Conservation (phyloP, 2,113 vertebrate species). For the Columba livia region DNA sequence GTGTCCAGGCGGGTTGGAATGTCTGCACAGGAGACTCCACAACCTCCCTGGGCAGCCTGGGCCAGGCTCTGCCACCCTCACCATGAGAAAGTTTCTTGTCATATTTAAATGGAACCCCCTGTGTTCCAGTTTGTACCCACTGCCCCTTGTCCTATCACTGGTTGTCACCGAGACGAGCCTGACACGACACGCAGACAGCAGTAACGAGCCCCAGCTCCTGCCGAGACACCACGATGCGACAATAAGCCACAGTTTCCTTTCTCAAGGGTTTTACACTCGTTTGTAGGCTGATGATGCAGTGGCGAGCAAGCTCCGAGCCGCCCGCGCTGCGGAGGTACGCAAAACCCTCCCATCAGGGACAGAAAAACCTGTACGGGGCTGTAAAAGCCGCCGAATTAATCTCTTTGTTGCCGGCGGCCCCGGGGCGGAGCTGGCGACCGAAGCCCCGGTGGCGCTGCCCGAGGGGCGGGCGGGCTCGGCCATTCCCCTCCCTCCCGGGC, state of each 20-base stretch:
- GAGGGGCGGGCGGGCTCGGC: not conserved
- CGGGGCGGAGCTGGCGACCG: not conserved
- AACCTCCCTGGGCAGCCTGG: too few relatives aligned
- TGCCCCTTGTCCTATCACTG: too few relatives aligned
- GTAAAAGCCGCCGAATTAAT: accelerated
- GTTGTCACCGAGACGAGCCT: too few relatives aligned
- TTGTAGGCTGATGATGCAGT: too few relatives aligned
- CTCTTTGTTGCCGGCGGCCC: not conserved
- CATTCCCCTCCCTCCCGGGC: not conserved
- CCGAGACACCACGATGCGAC: not conserved
- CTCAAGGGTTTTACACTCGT: accelerated
- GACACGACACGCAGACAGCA: accelerated
- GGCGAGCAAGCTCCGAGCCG: not conserved
- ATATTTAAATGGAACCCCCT: too few relatives aligned
- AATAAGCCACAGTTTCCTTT: not conserved
- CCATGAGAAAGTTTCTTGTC: too few relatives aligned
- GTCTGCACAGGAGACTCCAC: too few relatives aligned
- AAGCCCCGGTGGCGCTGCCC: not conserved
- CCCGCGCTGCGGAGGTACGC: accelerated
- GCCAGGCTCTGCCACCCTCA: too few relatives aligned
- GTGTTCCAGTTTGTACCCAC: too few relatives aligned
- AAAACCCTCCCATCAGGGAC: accelerated
- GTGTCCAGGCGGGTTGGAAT: too few relatives aligned
- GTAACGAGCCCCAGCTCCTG: too few relatives aligned
- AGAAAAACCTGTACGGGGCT: accelerated